phyloP scores from a whole-genome alignment of 2,797 vertebrate species.

The Helostoma temminkii region DNA sequence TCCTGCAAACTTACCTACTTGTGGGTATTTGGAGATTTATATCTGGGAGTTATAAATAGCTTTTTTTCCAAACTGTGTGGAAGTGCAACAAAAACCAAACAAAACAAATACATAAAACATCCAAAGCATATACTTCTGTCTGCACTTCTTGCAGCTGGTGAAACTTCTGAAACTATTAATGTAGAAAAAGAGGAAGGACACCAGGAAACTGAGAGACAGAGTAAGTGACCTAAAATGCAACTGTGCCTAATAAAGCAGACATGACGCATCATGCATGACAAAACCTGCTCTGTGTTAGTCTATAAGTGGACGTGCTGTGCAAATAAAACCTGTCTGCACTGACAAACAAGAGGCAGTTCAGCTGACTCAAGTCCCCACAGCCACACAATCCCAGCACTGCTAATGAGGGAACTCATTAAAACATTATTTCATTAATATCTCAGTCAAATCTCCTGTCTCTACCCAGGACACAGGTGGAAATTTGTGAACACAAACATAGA shows the following conservation, averaged over 20 bases:
- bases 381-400: slow-evolving; percentile 21
- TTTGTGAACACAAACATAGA: neutral
- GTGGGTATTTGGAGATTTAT: slow-evolving; percentile 20
- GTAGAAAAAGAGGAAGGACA: slow-evolving; percentile 6
- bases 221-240: neutral
- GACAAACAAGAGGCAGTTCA: slow-evolving; percentile 9
- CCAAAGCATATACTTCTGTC: slow-evolving; percentile 16
- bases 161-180: slow-evolving; percentile 11
- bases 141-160: slow-evolving; percentile 13
- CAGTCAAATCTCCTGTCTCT: neutral
- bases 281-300: slow-evolving; percentile 10
- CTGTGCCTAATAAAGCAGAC: slow-evolving; percentile 12
- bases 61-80: slow-evolving; percentile 18
- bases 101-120: slow-evolving; percentile 7
- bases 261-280: slow-evolving; percentile 19
- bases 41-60: slow-evolving; percentile 12
- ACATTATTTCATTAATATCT: slow-evolving; percentile 17
- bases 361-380: slow-evolving; percentile 55
- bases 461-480: neutral
- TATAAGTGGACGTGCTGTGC: neutral
- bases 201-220: slow-evolving; percentile 28
- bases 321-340: slow-evolving; percentile 24
- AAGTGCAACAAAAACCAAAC: slow-evolving; percentile 5
- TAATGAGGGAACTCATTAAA: slow-evolving; percentile 58
- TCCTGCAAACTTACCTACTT: slow-evolving; percentile 25